A percentile compares a stretch with the other conserved stretches of the same genome.
Conservation (phyloP, 2,888 invertebrate genomes). For the Chrysotoxum bicinctum region DNA sequence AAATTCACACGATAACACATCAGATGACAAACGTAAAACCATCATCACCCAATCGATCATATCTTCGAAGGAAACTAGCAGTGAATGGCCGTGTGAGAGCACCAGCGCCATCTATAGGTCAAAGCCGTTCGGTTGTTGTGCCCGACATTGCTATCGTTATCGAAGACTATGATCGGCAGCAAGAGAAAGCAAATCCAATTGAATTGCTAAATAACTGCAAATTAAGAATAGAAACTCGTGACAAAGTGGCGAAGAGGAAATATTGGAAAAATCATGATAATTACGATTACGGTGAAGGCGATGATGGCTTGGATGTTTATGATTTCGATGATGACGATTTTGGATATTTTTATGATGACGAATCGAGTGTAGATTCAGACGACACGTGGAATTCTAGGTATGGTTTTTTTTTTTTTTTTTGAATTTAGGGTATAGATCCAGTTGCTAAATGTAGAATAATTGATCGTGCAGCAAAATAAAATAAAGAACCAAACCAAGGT, state of each 20-base stretch:
- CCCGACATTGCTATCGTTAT: conserved; percentile 64
- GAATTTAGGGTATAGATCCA: neutral
- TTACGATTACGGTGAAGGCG: conserved; percentile 63
- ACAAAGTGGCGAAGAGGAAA: conserved; percentile 47
- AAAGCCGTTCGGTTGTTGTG: conserved; percentile 18
- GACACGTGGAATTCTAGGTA: conserved; percentile 62
- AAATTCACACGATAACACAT: neutral
- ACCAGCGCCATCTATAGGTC: conserved; percentile 21
- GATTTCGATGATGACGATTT: conserved; percentile 67
- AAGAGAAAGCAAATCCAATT: conserved; percentile 23
- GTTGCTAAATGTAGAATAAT: too few relatives aligned
- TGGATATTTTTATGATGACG: conserved; percentile 63
- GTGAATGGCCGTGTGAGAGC: conserved; percentile 45
- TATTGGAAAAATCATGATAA: conserved; percentile 62
- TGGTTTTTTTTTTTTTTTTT: neutral
- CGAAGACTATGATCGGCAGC: conserved; percentile 63
- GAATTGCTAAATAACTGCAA: neutral
- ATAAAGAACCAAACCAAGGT: too few relatives aligned
- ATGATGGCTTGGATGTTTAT: conserved; percentile 53
- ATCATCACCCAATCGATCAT: conserved; percentile 41
- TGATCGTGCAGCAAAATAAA: too few relatives aligned
- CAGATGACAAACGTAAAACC: conserved; percentile 55
- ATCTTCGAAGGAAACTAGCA: conserved; percentile 57
- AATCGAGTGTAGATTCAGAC: conserved; percentile 61
- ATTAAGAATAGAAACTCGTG: neutral